Percentiles rank a stretch among this genome's conserved stretches.
Evolutionary conservation across 2,797 vertebrate genomes (phyloP).

Genomic region (Phalanger gymnotis): DNA sequence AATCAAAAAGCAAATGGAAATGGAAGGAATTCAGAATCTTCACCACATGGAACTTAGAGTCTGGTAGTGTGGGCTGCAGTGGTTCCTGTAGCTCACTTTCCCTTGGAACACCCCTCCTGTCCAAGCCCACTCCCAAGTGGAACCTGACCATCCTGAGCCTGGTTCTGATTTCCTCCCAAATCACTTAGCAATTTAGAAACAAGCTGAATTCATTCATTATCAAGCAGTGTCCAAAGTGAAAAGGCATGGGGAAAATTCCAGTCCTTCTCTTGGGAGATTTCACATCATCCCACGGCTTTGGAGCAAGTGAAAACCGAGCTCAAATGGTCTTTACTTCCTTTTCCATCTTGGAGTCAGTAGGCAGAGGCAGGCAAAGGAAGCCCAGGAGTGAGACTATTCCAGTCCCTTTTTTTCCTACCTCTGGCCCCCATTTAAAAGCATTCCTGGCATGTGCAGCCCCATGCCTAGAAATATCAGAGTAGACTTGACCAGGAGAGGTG

Average conservation of each 20-base stretch:
- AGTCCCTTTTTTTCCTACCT: not conserved
- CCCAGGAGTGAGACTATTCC: not conserved
- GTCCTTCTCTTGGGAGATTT: not conserved
- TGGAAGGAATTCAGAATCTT: not conserved
- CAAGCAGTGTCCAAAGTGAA: not conserved
- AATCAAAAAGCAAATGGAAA: conserved; percentile 24
- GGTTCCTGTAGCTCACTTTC: not conserved
- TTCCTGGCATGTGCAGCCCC: not conserved
- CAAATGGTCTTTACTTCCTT: not conserved
- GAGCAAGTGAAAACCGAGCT: conserved; percentile 36
- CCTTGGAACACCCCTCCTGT: not conserved
- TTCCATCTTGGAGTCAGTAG: not conserved
- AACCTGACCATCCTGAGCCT: not conserved
- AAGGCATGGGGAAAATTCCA: not conserved
- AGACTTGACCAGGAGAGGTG: conserved; percentile 5
- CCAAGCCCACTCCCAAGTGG: not conserved
- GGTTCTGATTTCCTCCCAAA: not conserved
- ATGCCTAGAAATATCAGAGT: conserved; percentile 38
- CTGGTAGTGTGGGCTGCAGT: not conserved
- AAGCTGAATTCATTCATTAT: not conserved
- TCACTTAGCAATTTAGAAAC: not conserved
- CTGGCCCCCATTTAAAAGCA: not conserved
- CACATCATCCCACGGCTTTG: conserved; percentile 6
- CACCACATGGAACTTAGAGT: not conserved
- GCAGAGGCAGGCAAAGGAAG: not conserved